Base-by-base conservation (phyloP, 2,888 invertebrate genomes). In the Eupithecia subumbrata region DNA sequence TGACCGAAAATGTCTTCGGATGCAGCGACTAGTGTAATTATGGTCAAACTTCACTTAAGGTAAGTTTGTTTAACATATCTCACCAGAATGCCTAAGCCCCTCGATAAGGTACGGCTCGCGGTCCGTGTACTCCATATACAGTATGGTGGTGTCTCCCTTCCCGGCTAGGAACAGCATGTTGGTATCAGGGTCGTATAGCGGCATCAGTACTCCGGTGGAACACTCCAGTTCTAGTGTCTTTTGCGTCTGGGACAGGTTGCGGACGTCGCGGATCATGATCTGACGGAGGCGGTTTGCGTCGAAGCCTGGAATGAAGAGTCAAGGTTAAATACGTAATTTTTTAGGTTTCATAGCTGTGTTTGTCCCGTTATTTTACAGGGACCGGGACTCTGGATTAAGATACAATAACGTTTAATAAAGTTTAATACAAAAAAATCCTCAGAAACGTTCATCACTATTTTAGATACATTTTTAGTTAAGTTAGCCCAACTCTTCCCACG, bases 111-210 rank as follows among this genome's bases (percentile, higher is more conserved):
- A 98, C 0, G 99, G 98, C 86, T 98, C 98, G 84, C 97, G 96
- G 79, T 98, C 98, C 68, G 97, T 97, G 1, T 99, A 96, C 94
- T 99, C 99, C 96, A 98, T 96, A 85, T 98, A 99, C 76, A 97
- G 96, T 78, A 99, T 97, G 2, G 98, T 98, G 0, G 98, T 98
- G 86, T 99, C 99, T 11, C 98, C 99, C 95, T 99, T 99, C 63
- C 99, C 99, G 74, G 98, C 98, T 76, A 99, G 94, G 95, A 99
- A 99, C 77, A 99, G 95, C 98, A 99, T 98, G 84, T 97, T 97
- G 63, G 99, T 99, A 87, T 99, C 99, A 18, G 97, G 95, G 92
- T 99, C 99, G 89, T 96, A 99, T 9, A 99, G 95, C 0, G 99
- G 99, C 96, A 99, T 98, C 79, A 99, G 94, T 77, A 98, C 97